Evolutionary conservation across 2,888 invertebrate species (phyloP).

Genomic region (Pycnomerus fuliginosus): DNA sequence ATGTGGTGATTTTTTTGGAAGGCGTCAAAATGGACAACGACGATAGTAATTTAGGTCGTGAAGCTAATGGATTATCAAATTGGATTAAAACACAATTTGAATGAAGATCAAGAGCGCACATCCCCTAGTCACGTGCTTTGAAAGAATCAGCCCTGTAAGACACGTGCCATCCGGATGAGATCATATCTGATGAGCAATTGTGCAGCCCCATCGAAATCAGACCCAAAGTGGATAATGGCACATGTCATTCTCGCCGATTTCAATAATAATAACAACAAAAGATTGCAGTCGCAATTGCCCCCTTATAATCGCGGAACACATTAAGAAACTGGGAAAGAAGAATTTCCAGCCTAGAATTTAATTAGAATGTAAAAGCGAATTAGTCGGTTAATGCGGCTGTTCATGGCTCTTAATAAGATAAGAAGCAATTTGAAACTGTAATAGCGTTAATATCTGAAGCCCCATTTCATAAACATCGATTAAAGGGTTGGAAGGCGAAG

Average conservation of each 20-base stretch:
- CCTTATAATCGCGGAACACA: conserved; percentile 19
- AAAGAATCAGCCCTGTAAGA: conserved; percentile 2
- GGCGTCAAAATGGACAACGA: background rate
- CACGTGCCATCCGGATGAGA: conserved; percentile 20
- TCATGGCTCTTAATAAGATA: conserved; percentile 52
- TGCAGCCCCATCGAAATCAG: conserved; percentile 18
- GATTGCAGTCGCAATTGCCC: conserved; percentile 3
- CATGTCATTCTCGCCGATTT: background rate
- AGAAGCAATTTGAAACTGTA: conserved; percentile 53
- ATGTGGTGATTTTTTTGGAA: too few species aligned
- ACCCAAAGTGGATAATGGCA: conserved; percentile 20
- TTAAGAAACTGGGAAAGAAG: conserved; percentile 19
- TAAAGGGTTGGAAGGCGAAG: conserved; percentile 46
- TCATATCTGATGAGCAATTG: conserved; percentile 21
- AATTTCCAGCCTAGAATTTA: conserved; percentile 38
- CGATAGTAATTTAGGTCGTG: conserved; percentile 1
- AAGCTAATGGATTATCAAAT: conserved; percentile 16
- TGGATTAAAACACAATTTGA: conserved; percentile 17
- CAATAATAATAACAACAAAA: conserved; percentile 1
- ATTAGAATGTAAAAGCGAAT: conserved; percentile 51
- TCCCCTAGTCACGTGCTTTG: conserved; percentile 12
- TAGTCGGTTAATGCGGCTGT: conserved; percentile 51
- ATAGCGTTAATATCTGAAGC: conserved; percentile 51
- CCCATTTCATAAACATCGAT: conserved; percentile 54
- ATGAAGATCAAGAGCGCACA: conserved; percentile 1